Base-by-base conservation (phyloP, 2,113 vertebrate species). In the Cardinalis cardinalis region DNA sequence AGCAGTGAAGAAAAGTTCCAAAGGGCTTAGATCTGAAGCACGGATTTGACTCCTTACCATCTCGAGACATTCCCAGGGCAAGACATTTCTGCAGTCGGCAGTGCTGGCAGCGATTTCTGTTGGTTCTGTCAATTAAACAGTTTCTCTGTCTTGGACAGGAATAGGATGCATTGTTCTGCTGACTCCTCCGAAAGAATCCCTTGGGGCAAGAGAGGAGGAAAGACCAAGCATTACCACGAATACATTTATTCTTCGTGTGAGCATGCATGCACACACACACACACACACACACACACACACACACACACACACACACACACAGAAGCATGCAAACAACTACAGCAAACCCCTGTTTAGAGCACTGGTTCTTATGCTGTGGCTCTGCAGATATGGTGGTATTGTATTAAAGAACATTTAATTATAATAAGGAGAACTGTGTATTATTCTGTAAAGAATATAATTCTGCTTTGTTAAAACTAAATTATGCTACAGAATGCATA, bases 41-140 rank as follows among this genome's bases (percentile, higher is more conserved):
- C 26, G 59, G 92, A 95, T 78, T 31, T 81, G 82, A 77, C 32
- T 81, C 78, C 98, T 98, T 97, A 99, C 99, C 99, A 96, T 99
- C 99, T 98, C 99, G 97, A 87, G 99, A 99, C 99, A 99, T 99
- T 98, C 99, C 99, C 91, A 99, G 98, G 94, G 99, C 99, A 90
- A 99, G 99, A 98, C 99, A 99, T 98, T 99, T 99, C 96, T 99
- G 99, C 96, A 99, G 98, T 92, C 99, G 98, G 97, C 99, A 99
- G 97, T 99, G 99, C 96, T 99, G 99, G 98, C 99, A 99, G 92
- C 99, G 99, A 96, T 99, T 99, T 95, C 99, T 98, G 97, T 99
- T 99, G 90, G 99, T 99, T 98, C 99, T 99, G 98, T 99, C 99
- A 95, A 99, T 99, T 98, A 99, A 98, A 97, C 99, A 99, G 97